These are phyloP conservation scores for Auanema sp. DNA, from an alignment of 2,888 invertebrate genomes.

Conservation along the genomic window DNA sequence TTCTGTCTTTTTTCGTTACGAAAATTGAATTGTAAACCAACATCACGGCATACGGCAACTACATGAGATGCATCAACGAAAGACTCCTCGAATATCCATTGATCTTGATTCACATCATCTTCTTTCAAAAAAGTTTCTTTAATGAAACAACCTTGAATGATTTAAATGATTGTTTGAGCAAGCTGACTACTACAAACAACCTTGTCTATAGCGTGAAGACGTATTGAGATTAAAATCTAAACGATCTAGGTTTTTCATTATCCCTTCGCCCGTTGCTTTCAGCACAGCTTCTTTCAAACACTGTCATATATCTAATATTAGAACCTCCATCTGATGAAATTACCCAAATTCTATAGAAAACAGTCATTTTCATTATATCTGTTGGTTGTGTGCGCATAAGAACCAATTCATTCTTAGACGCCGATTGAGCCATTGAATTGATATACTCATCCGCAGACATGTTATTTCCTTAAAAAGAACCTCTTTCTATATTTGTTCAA, in stretches of 20 bases:
- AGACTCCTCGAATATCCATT: conserved; percentile 62
- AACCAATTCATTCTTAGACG: conserved; percentile 55
- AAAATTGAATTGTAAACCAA: conserved; percentile 3
- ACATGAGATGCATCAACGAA: conserved; percentile 58
- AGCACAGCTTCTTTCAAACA: conserved; percentile 63
- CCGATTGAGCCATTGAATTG: conserved; percentile 61
- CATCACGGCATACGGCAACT: conserved; percentile 60
- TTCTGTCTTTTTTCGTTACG: no score
- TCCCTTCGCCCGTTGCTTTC: conserved; percentile 64
- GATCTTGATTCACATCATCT: conserved; percentile 51
- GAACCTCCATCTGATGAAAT: neutral
- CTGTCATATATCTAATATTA: no score
- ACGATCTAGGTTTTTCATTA: conserved; percentile 56
- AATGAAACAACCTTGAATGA: conserved; percentile 49
- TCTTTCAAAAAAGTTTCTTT: conserved; percentile 55
- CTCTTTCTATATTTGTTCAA: neutral
- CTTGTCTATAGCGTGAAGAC: conserved; percentile 54
- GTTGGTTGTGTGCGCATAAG: conserved; percentile 59
- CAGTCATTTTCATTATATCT: conserved; percentile 62
- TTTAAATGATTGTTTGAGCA: neutral
- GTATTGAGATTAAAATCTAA: conserved; percentile 60
- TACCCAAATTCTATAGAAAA: conserved; percentile 64
- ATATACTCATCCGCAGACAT: conserved; percentile 63
- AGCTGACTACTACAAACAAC: conserved; percentile 21
- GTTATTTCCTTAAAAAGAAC: conserved; percentile 54